Base-by-base conservation (phyloP, 37 sponge, comb jelly and placozoan genomes). In the Hormiphora californensis region DNA sequence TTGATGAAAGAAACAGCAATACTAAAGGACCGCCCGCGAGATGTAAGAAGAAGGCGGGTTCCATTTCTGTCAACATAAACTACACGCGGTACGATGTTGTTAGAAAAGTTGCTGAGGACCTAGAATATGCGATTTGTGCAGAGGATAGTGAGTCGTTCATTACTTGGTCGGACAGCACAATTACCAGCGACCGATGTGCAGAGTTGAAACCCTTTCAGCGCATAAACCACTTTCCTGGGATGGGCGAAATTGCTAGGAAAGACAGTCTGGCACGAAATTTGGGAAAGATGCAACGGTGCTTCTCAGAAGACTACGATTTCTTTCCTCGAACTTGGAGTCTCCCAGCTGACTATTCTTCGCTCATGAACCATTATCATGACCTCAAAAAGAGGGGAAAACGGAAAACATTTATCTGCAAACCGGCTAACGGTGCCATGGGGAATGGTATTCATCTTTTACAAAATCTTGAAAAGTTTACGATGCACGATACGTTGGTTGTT, bases 211-310 rank as follows among this genome's bases (percentile, higher is more conserved):
- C 81, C 22, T 73, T 40, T 54, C 86, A 94, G 91, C 51, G 85
- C 22, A 87, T 94, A 43, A 94, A 94, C 68, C 95, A 94, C 63
- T 94, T 94, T 63, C 92, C 95, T 61, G 95, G 95, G 7, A 94
- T 94, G 95, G 93, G 91, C 22, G 95, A 91, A 53, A 92, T 94
- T 34, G 87, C 85, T 25, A 61, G 95, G 32, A 94, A 94, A 54
- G 95, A 94, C 61, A 87, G 87, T 0, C 54, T 94, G 32, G 93
- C 90, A 43, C 61, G 93, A 35, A 94, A 94, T 49, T 89, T 92
- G 30, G 89, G 91, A 46, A 94, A 90, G 92, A 90, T 94, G 91
- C 89, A 63, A 51, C 88, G 81, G 38, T n/a, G 57, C 32, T n/a
- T 86, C 25, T 54, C 63, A 0, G 90, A 89, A 1, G 93, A 95